phyloP scores from a whole-genome alignment of 2,113 vertebrate genomes.

The Aviceda subcristata region DNA sequence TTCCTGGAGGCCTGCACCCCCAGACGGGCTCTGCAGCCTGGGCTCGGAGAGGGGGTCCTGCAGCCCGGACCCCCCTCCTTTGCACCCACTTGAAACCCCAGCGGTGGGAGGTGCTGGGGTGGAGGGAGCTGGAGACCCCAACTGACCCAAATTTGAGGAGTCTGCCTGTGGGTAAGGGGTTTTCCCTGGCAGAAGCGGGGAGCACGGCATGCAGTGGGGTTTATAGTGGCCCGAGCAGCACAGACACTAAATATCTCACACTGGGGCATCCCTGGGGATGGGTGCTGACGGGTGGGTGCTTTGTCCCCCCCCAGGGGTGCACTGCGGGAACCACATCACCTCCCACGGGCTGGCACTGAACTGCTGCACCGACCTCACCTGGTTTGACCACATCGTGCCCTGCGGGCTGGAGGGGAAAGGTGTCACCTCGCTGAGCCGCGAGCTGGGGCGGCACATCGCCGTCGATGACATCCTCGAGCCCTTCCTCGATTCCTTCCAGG shows the following conservation, averaged over 20 bases:
- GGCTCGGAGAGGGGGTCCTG: neutral
- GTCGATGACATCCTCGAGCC: neutral
- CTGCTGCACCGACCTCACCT: conserved; percentile 53
- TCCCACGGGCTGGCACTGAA: conserved; percentile 57
- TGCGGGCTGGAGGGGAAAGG: conserved; percentile 45
- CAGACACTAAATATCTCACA: fast-evolving
- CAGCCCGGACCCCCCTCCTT: neutral
- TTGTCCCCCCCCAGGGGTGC: neutral
- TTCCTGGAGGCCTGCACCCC: too few species aligned
- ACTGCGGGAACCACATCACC: conserved; percentile 41
- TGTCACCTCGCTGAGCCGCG: conserved; percentile 11
- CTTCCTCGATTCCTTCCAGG: conserved; percentile 45
- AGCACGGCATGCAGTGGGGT: fast-evolving
- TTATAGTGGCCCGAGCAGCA: fast-evolving
- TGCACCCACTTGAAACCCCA: neutral
- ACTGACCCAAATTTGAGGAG: neutral
- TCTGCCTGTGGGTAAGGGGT: neutral
- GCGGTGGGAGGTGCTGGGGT: neutral
- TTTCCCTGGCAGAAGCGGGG: neutral
- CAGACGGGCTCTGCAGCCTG: neutral
- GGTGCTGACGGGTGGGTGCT: neutral
- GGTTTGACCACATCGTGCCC: conserved; percentile 57
- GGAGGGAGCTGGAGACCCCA: neutral
- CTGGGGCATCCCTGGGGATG: fast-evolving
- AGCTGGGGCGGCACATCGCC: neutral